Conservation (phyloP, 2,888 invertebrate genomes). For the Drosophila peninsularis region DNA sequence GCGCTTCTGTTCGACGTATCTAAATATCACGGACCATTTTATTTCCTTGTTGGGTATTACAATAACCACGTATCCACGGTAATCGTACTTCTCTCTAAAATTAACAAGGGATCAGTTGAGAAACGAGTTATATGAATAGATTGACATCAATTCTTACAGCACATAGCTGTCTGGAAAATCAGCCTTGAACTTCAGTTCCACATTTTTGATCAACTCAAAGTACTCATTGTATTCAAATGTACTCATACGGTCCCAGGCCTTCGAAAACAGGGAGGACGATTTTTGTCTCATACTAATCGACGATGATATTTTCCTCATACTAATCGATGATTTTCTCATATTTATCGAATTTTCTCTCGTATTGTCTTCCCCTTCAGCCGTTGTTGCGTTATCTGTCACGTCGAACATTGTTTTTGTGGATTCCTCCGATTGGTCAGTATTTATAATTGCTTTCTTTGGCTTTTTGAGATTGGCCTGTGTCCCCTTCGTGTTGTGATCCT, state of each 20-base stretch:
- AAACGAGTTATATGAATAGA: neutral
- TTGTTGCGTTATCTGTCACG: neutral
- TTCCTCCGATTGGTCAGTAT: too few relatives aligned
- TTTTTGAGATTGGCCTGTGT: slow-evolving; percentile 3
- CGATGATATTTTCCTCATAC: neutral
- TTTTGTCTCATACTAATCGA: neutral
- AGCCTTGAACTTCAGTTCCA: slow-evolving; percentile 22
- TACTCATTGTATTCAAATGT: neutral
- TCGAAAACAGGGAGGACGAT: neutral
- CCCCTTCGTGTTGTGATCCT: neutral
- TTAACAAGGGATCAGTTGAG: neutral
- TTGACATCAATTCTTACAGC: slow-evolving; percentile 22
- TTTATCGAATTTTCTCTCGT: too few relatives aligned
- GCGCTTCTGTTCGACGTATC: slow-evolving; percentile 88
- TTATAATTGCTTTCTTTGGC: neutral
- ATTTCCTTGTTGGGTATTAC: slow-evolving; percentile 86
- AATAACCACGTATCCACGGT: slow-evolving; percentile 89
- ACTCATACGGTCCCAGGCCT: neutral
- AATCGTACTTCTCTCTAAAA: slow-evolving; percentile 86
- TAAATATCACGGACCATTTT: slow-evolving; percentile 89
- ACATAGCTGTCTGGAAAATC: slow-evolving; percentile 46
- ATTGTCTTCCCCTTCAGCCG: neutral
- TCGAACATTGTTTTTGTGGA: neutral
- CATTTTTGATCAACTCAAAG: neutral
- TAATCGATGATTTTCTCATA: neutral